Conservation (phyloP, 1,140 invertebrate species). For the Polypedilum pembai region DNA sequence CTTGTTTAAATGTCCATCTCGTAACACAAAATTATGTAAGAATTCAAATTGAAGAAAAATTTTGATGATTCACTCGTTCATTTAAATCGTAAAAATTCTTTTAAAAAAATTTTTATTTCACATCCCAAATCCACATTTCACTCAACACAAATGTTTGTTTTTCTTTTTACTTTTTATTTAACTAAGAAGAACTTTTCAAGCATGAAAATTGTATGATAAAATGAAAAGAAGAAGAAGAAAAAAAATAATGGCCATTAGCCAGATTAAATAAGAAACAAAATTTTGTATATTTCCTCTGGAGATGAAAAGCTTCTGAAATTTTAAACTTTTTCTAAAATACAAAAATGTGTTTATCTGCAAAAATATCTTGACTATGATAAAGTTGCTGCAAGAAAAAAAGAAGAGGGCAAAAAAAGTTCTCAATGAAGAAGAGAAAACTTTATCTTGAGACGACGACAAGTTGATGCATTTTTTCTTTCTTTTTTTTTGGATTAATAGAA, state of each 20-base stretch:
- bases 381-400: background rate
- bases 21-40: too few species aligned
- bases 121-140: too few species aligned
- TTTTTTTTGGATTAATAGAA: too few species aligned
- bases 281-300: background rate
- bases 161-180: background rate
- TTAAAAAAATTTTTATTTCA: too few species aligned
- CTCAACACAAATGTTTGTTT: too few species aligned
- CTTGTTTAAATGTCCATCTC: too few species aligned
- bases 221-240: background rate
- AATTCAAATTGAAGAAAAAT: too few species aligned
- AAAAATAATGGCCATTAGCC: background rate
- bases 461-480: too few species aligned
- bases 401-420: background rate
- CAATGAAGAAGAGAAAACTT: background rate
- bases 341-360: background rate
- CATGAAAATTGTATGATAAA: background rate
- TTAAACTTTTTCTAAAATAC: background rate
- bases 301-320: background rate
- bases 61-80: too few species aligned
- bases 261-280: slow-evolving; percentile 7
- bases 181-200: background rate
- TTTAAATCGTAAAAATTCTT: too few species aligned
- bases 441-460: too few species aligned
- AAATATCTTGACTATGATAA: background rate